These are phyloP conservation scores for Anorthoa munda DNA, from an alignment of 2,888 invertebrate species.

Conservation along the genomic window DNA sequence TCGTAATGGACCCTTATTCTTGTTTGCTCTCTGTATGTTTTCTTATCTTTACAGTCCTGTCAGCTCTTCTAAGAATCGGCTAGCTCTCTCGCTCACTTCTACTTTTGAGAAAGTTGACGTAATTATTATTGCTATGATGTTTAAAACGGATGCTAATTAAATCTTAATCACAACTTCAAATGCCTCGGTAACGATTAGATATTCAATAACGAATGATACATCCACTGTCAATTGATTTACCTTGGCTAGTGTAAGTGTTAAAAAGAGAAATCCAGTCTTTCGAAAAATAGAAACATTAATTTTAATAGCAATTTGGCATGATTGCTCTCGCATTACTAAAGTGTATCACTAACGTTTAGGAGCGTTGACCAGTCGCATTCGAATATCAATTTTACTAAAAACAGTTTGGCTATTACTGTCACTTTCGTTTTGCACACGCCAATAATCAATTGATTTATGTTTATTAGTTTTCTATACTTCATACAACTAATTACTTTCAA, in stretches of 20 bases:
- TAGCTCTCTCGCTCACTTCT: constrained; percentile 17
- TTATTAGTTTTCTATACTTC: constrained; percentile 34
- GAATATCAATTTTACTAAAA: constrained; percentile 43
- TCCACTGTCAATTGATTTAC: constrained; percentile 38
- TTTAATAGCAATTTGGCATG: constrained; percentile 62
- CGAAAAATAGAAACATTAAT: constrained; percentile 49
- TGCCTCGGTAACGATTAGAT: constrained; percentile 22
- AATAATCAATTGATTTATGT: constrained; percentile 39
- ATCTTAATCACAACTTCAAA: constrained; percentile 34
- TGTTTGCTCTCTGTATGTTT: constrained; percentile 56
- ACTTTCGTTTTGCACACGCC: constrained; percentile 52
- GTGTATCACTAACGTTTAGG: constrained; percentile 36
- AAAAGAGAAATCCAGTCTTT: constrained; percentile 62
- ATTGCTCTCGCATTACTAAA: constrained; percentile 56
- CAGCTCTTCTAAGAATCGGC: constrained; percentile 39
- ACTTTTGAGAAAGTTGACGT: constrained; percentile 51
- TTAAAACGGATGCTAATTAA: constrained; percentile 47
- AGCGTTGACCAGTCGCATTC: constrained; percentile 38
- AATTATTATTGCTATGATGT: constrained; percentile 27
- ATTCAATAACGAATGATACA: constrained; percentile 37
- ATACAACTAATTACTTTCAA: constrained; percentile 33
- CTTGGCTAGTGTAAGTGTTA: constrained; percentile 16
- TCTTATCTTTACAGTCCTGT: constrained; percentile 47
- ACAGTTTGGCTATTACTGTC: constrained; percentile 22
- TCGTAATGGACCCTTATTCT: constrained; percentile 58